These are phyloP conservation scores for Scaptomyza pallida DNA, from an alignment of 1,140 invertebrate genomes.

Conservation along the genomic window DNA sequence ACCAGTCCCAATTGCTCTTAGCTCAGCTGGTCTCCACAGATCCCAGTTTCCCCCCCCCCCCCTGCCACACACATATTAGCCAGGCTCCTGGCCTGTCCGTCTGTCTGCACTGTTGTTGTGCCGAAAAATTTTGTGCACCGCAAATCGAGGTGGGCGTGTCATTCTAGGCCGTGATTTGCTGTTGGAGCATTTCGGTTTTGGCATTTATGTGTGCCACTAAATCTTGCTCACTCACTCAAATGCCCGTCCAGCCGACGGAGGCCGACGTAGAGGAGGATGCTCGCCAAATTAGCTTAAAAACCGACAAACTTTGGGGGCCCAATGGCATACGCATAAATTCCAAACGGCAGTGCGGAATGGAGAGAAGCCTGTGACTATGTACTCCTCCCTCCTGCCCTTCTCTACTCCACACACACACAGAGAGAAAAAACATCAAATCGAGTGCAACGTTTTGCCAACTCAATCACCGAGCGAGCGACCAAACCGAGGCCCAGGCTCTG, in stretches of 20 bases:
- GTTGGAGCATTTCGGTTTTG: conserved; percentile 74
- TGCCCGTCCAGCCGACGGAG: conserved; percentile 26
- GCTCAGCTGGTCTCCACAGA: conserved; percentile 9
- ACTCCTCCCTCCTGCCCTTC: neutral
- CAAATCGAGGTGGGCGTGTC: conserved; percentile 60
- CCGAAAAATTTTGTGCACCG: conserved; percentile 23
- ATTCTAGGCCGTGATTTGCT: conserved; percentile 71
- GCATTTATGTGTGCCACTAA: conserved; percentile 77
- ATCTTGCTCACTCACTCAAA: conserved; percentile 78
- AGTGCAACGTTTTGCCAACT: conserved; percentile 77
- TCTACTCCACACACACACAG: neutral
- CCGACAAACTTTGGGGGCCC: conserved; percentile 62
- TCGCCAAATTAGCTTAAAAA: conserved; percentile 76
- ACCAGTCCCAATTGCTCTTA: conserved; percentile 19
- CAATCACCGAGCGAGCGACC: conserved; percentile 62
- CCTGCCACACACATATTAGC: too few species aligned
- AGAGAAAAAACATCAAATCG: conserved; percentile 72
- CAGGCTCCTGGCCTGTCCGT: conserved; percentile 5
- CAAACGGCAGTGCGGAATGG: neutral
- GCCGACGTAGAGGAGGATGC: conserved; percentile 39
- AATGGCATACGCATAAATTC: conserved; percentile 69
- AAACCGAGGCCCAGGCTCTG: conserved; percentile 53
- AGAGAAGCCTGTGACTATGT: neutral
- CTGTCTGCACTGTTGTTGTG: conserved; percentile 14
- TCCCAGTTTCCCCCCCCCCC: too few species aligned